phyloP scores from a whole-genome alignment of 2,888 invertebrate species.

The Caenorhabditis panamensis region DNA sequence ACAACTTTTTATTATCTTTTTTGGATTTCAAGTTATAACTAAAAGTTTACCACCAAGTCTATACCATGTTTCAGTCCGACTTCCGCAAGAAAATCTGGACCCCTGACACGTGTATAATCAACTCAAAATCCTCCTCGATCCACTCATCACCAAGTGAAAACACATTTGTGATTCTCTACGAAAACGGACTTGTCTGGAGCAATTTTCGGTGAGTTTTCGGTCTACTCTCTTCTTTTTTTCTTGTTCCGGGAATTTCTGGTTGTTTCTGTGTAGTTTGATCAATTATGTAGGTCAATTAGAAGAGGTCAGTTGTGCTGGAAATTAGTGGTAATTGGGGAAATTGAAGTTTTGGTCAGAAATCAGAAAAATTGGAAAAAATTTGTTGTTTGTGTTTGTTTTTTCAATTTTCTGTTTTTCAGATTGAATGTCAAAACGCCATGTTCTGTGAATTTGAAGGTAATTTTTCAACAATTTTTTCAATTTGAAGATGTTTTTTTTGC shows the following conservation, averaged over 20 bases:
- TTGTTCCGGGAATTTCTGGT: too few relatives aligned
- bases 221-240: too few relatives aligned
- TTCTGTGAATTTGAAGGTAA: constrained; percentile 71
- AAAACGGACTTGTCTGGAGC: constrained; percentile 81
- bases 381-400: background rate
- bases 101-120: constrained; percentile 80
- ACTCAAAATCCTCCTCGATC: constrained; percentile 77
- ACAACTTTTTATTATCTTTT: too few relatives aligned
- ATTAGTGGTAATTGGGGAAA: too few relatives aligned
- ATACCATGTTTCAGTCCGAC: constrained; percentile 70
- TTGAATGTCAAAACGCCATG: constrained; percentile 81
- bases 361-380: background rate
- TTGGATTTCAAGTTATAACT: too few relatives aligned
- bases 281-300: background rate
- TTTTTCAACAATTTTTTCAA: constrained; percentile 5
- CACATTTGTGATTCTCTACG: constrained; percentile 81
- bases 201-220: constrained; percentile 80
- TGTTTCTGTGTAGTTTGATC: background rate
- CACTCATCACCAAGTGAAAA: constrained; percentile 81
- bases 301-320: background rate
- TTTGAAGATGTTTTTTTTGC: background rate
- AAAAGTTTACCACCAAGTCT: too few relatives aligned
- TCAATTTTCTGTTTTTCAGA: constrained; percentile 62
- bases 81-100: constrained; percentile 81
- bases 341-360: constrained; percentile 1